Evolutionary conservation across 2,113 vertebrate genomes (phyloP).

Genomic region (Anolis carolinensis): DNA sequence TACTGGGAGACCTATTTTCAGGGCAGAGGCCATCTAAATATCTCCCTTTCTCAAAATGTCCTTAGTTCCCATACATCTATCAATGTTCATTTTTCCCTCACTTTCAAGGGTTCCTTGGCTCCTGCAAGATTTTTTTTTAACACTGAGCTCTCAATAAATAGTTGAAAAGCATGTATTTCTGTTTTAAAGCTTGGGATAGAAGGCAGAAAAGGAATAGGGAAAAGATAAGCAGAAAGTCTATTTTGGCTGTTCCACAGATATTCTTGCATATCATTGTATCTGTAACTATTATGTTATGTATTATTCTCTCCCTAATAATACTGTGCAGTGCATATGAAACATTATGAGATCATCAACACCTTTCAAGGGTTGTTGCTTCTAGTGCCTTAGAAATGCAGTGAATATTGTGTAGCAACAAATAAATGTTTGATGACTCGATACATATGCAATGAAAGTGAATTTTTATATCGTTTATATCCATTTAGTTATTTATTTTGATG

Average conservation of each 20-base stretch:
- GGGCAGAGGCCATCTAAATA: no score
- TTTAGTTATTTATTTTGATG: conserved; percentile 45
- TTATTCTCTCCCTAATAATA: background rate
- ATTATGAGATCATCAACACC: conserved; percentile 1
- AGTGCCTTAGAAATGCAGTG: conserved; percentile 15
- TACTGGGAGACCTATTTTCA: background rate
- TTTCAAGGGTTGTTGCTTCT: conserved; percentile 14
- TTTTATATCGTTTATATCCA: conserved; percentile 33
- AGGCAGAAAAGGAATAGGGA: background rate
- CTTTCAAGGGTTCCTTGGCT: no score
- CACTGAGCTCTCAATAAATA: no score
- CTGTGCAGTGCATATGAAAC: background rate
- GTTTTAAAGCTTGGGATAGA: background rate
- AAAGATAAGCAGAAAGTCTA: background rate
- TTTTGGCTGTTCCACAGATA: background rate
- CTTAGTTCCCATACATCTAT: background rate
- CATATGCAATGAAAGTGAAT: conserved; percentile 14
- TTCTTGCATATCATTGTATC: conserved; percentile 2
- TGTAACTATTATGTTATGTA: background rate
- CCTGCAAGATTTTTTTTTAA: no score
- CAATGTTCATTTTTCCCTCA: no score
- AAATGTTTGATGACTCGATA: conserved; percentile 14
- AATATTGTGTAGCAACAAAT: conserved; percentile 17
- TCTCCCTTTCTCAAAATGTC: background rate
- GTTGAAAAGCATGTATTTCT: background rate